phyloP scores from a whole-genome alignment of 2,888 invertebrate genomes.

The Ceramica pisi region DNA sequence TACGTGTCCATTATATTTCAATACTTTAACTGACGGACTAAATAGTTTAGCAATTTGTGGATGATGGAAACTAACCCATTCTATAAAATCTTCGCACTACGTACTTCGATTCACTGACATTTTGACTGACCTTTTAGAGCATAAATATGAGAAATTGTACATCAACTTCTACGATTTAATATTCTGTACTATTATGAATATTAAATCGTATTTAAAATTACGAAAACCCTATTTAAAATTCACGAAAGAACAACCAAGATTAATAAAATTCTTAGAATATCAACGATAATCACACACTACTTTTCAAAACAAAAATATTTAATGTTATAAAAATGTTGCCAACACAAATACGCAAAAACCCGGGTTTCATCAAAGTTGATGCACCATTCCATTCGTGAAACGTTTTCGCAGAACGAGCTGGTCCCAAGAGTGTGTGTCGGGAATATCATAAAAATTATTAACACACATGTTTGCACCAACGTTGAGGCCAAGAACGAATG shows the following conservation, averaged over 20 bases:
- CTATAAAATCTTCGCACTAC: too few relatives aligned
- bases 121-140: too few relatives aligned
- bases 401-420: constrained; percentile 18
- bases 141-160: too few relatives aligned
- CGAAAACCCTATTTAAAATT: neutral
- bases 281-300: too few relatives aligned
- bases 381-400: constrained; percentile 44
- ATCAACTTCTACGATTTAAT: too few relatives aligned
- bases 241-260: neutral
- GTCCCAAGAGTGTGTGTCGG: constrained; percentile 23
- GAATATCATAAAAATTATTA: constrained; percentile 39
- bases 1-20: too few relatives aligned
- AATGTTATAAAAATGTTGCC: constrained; percentile 6
- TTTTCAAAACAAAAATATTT: constrained; percentile 13
- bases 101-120: too few relatives aligned
- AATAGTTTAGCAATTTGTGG: too few relatives aligned
- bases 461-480: constrained; percentile 23
- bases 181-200: too few relatives aligned
- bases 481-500: constrained; percentile 6
- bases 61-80: too few relatives aligned
- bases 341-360: constrained; percentile 33
- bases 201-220: too few relatives aligned
- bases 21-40: too few relatives aligned
- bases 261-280: neutral
- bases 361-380: constrained; percentile 35